These are phyloP conservation scores for Sporophila hypoxantha DNA, from an alignment of 2,113 vertebrate genomes.

Conservation along the genomic window DNA sequence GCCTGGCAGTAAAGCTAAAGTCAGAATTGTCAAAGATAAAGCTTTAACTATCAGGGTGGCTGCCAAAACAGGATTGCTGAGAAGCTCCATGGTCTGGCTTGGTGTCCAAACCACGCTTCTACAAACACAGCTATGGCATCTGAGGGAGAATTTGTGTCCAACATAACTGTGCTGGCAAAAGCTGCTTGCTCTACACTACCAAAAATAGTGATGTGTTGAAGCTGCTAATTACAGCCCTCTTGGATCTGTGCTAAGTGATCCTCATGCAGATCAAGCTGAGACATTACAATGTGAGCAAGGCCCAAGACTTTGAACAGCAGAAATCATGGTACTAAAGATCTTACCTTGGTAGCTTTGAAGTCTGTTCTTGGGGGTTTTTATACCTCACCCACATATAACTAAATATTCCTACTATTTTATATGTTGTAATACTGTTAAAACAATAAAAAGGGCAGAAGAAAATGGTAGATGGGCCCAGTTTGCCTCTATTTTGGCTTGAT, in stretches of 20 bases:
- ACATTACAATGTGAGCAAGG: background rate
- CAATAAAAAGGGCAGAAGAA: background rate
- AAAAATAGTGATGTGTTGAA: background rate
- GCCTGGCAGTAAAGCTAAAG: background rate
- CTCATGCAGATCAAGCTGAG: background rate
- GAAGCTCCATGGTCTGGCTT: background rate
- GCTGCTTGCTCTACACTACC: background rate
- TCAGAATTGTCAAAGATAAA: background rate
- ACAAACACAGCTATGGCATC: background rate
- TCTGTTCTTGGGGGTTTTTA: background rate
- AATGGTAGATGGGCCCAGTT: background rate
- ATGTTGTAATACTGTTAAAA: background rate
- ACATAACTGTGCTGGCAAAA: background rate
- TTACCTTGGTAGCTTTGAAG: background rate
- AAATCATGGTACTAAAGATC: background rate
- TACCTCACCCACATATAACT: rapidly evolving
- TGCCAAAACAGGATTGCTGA: constrained; percentile 18
- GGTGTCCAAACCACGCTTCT: background rate
- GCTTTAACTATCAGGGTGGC: background rate
- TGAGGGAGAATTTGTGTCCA: background rate
- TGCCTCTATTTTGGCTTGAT: background rate
- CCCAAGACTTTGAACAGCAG: background rate
- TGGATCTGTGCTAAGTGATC: background rate
- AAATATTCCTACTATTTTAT: background rate
- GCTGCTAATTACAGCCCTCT: background rate